Conservation (phyloP, 2,888 invertebrate genomes). For the Hypsopygia costalis region DNA sequence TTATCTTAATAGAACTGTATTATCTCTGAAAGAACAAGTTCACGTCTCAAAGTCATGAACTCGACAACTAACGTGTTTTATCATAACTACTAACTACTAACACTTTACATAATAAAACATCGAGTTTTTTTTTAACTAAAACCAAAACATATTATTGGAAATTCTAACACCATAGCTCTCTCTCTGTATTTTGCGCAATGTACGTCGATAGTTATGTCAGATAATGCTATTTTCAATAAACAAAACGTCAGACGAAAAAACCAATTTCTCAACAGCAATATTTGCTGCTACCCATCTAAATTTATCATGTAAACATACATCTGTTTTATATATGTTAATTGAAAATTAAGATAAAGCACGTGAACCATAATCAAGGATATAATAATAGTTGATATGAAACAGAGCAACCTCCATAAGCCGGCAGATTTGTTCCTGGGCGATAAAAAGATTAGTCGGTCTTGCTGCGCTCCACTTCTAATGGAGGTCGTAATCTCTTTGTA, state of each 20-base stretch:
- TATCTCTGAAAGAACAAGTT: too few relatives aligned
- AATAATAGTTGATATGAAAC: slow-evolving; percentile 57
- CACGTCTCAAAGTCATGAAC: too few relatives aligned
- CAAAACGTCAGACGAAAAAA: neutral
- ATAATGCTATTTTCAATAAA: slow-evolving; percentile 1
- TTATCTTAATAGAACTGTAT: too few relatives aligned
- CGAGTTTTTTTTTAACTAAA: too few relatives aligned
- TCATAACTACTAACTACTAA: too few relatives aligned
- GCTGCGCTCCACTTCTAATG: slow-evolving; percentile 11
- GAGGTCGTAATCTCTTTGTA: neutral
- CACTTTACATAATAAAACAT: too few relatives aligned
- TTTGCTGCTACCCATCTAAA: slow-evolving; percentile 11
- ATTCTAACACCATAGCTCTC: too few relatives aligned
- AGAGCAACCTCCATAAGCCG: slow-evolving; percentile 45
- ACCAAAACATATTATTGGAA: too few relatives aligned
- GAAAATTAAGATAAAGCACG: slow-evolving; percentile 33
- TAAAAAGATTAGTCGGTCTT: slow-evolving; percentile 65
- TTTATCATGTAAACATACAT: slow-evolving; percentile 41
- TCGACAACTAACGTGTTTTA: too few relatives aligned
- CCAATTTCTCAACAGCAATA: neutral
- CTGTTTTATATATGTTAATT: slow-evolving; percentile 39
- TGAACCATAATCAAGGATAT: slow-evolving; percentile 48
- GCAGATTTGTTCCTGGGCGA: slow-evolving; percentile 61
- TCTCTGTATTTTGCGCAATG: too few relatives aligned
- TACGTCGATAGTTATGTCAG: too few relatives aligned